Evolutionary conservation across 2,113 vertebrate species (phyloP).

Genomic region (Xerus inauris): DNA sequence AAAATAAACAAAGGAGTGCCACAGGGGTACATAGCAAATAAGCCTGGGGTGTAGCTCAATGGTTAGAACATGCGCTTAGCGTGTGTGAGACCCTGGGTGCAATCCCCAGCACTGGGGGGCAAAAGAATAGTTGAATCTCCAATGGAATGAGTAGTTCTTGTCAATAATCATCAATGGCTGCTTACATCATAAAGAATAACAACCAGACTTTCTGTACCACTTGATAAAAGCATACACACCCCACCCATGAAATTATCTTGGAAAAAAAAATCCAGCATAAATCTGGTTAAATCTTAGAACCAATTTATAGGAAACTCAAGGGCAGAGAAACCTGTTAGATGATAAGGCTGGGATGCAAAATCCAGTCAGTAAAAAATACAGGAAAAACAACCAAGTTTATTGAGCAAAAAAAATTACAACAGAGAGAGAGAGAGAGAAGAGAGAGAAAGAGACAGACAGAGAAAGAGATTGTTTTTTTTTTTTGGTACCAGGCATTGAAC

Average conservation of each 20-base stretch:
- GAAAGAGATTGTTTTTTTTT: no score
- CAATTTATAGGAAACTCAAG: not conserved
- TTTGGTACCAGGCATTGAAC: no score
- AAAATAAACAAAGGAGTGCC: conserved; percentile 92
- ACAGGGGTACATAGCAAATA: not conserved
- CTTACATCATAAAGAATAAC: not conserved
- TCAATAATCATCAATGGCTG: not conserved
- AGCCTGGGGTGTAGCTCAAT: not conserved
- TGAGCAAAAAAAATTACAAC: not conserved
- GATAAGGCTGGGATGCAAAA: not conserved
- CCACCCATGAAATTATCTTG: not conserved
- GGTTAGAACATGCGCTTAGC: not conserved
- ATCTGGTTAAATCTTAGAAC: not conserved
- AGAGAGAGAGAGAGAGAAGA: not conserved
- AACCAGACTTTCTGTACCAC: not conserved
- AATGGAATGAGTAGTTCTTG: not conserved
- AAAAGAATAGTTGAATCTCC: not conserved
- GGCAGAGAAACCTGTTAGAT: not conserved
- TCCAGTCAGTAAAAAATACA: not conserved
- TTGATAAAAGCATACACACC: not conserved
- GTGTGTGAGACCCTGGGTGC: not conserved
- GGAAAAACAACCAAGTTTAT: not conserved
- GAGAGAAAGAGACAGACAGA: no score
- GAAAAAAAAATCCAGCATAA: not conserved
- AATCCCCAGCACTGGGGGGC: not conserved